phyloP scores from a whole-genome alignment of 2,113 vertebrate species.

The Ammospiza caudacuta region DNA sequence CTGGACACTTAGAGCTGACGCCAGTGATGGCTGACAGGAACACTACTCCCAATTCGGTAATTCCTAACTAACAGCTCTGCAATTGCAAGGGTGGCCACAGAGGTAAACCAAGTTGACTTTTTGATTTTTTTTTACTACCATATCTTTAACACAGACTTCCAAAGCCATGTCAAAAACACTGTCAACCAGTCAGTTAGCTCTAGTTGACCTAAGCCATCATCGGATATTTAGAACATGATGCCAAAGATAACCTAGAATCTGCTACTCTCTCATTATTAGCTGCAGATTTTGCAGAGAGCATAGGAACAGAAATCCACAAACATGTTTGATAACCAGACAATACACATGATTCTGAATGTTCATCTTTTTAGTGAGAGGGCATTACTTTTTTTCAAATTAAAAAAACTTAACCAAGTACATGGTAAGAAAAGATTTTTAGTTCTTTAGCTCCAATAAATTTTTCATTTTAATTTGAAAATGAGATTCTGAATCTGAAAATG shows the following conservation, averaged over 20 bases:
- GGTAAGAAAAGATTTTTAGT: background rate
- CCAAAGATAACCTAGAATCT: background rate
- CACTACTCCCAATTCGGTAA: background rate
- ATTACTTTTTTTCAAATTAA: background rate
- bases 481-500: background rate
- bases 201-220: background rate
- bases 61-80: background rate
- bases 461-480: background rate
- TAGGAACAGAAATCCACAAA: background rate
- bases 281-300: background rate
- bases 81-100: background rate
- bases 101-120: background rate
- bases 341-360: background rate
- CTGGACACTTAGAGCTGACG: background rate
- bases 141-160: background rate
- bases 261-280: background rate
- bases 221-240: background rate
- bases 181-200: background rate
- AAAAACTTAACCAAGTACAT: background rate
- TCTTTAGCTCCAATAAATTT: background rate
- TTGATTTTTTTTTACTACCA: rapidly evolving
- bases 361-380: background rate
- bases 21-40: background rate
- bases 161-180: background rate
- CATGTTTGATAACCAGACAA: background rate